Evolutionary conservation across 2,888 invertebrate species (phyloP), one percentile per base, ranked within the genome.

Genomic region (Cerastis leucographa): DNA sequence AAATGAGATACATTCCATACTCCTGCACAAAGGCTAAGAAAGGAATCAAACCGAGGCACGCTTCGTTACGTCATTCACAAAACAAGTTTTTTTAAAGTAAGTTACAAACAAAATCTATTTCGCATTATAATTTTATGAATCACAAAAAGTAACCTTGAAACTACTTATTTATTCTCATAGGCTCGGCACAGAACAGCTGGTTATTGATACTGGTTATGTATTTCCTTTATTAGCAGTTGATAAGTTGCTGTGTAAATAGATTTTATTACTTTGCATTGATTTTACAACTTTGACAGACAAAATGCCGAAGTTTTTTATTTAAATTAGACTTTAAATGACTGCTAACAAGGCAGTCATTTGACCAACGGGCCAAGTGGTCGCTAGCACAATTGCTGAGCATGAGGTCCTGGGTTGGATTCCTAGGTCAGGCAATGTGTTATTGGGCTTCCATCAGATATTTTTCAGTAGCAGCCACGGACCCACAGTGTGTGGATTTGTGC

Each of bases 121-220:
- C 44, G 17, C 12, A 40, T 61, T 59, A 29, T 29, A 29, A 29
- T 59, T 35, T 76, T 35, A 42, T 49, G 54, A 61, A 11, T 68
- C 70, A 59, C 0, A 80, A 80, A 69, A 72, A 84, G 7, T 54
- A 65, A 56, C 84, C 84, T 71, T 80, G 79, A 71, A 61, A 19
- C 14, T 7, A n/a, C 0, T 68, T 22, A 22, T 49, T 61, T 51
- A 35, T 17, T 25, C 25, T 35, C 17, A 25, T 25, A 35, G 7
- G 35, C 19, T 19, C 7, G 17, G 4, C 35, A 22, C 12, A 29
- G 17, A 8, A 35, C 35, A 44, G 17, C 22, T 46, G 29, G 11
- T 46, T 25, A 19, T n/a, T 42, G n/a, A n/a, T 42, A 22, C 42
- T n/a, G 17, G n/a, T 46, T 61, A 5, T n/a, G n/a, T 40, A 71